These are phyloP conservation scores for Myiozetetes cayanensis DNA, from an alignment of 2,113 vertebrate species.

Conservation along the genomic window DNA sequence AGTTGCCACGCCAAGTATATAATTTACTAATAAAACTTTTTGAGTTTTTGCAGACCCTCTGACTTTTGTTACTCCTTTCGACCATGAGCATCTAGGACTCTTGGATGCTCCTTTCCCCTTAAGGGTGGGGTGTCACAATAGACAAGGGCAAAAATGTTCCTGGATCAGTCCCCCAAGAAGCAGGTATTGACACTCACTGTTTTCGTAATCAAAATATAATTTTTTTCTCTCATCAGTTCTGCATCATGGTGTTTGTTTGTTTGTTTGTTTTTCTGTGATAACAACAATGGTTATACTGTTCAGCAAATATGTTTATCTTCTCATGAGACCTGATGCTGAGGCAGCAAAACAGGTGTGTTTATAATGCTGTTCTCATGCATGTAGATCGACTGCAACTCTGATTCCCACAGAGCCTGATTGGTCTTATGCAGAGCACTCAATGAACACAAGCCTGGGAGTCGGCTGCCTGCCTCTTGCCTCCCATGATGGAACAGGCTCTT, in stretches of 20 bases:
- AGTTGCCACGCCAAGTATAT: neutral
- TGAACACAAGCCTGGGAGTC: neutral
- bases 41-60: neutral
- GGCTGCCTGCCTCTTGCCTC: neutral
- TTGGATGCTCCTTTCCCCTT: neutral
- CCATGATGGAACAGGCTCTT: neutral
- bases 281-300: neutral
- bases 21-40: neutral
- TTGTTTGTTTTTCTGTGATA: neutral
- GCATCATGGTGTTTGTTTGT: neutral
- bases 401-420: conserved; percentile 1
- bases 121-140: neutral
- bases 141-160: neutral
- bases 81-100: accelerated
- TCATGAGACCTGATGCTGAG: conserved; percentile 7
- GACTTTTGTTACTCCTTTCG: neutral
- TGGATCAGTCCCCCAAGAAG: neutral
- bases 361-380: neutral
- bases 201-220: neutral
- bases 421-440: neutral
- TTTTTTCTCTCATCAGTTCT: neutral
- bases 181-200: neutral
- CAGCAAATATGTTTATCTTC: conserved; percentile 18
- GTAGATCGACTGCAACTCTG: neutral
- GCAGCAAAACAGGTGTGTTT: neutral